Conservation (phyloP, 2,888 invertebrate genomes). For the Aromia moschata region DNA sequence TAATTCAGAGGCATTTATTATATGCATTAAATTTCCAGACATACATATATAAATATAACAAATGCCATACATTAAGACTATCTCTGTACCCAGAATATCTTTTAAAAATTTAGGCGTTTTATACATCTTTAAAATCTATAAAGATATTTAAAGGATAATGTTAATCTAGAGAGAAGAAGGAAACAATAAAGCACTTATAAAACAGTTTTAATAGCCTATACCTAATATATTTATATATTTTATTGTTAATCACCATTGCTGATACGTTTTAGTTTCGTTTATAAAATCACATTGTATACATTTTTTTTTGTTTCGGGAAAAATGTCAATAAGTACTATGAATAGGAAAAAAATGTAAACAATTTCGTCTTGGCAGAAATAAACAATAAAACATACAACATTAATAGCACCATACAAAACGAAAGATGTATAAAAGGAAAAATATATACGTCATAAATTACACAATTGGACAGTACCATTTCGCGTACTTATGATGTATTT, state of each 20-base stretch:
- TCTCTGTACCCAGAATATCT: slow-evolving; percentile 21
- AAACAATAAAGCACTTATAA: slow-evolving; percentile 51
- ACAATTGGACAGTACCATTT: slow-evolving; percentile 11
- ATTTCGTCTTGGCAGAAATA: slow-evolving; percentile 23
- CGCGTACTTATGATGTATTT: neutral
- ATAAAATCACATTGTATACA: slow-evolving; percentile 58
- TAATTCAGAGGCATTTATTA: slow-evolving; percentile 34
- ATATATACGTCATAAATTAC: slow-evolving; percentile 29
- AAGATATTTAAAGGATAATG: slow-evolving; percentile 32
- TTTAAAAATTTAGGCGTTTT: slow-evolving; percentile 37
- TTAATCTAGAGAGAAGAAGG: slow-evolving; percentile 42
- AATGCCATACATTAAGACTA: slow-evolving; percentile 15
- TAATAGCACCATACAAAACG: slow-evolving; percentile 58
- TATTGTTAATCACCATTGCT: slow-evolving; percentile 63
- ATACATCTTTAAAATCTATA: slow-evolving; percentile 33
- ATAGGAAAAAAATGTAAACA: slow-evolving; percentile 27
- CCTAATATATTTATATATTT: slow-evolving; percentile 47
- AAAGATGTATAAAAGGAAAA: slow-evolving; percentile 41
- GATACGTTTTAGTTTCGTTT: slow-evolving; percentile 64
- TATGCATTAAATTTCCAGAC: neutral
- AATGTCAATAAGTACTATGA: slow-evolving; percentile 33
- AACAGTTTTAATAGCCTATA: slow-evolving; percentile 44
- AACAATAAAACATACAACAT: slow-evolving; percentile 42
- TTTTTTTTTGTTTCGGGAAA: slow-evolving; percentile 34
- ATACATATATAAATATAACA: slow-evolving; percentile 12